Evolutionary conservation across 2,113 vertebrate species (phyloP), one percentile per base, ranked within the genome.

Genomic region (Rana temporaria): DNA sequence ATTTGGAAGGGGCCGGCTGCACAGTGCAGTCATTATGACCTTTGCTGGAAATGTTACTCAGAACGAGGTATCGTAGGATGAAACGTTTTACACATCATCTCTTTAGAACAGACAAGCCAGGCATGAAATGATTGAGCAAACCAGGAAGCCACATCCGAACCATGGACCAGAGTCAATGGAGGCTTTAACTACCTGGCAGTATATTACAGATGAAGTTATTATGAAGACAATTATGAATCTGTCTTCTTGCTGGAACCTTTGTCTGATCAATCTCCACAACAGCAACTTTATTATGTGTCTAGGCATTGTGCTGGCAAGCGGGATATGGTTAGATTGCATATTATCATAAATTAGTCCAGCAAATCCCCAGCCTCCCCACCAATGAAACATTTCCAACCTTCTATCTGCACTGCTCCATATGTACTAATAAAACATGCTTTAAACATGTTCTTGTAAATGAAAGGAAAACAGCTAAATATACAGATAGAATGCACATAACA

Each of bases 11-110:
- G 60, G 9, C 32, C 53, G 57, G 17, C 48, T 81, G 56, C 34
- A 53, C 69, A 19, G 79, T 60, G 79, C 52, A 81, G 56, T 74
- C 70, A 74, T 82, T 82, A 82, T 67, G 60, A 82, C 80, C 80
- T 42, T 60, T 38, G 80, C 48, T 65, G 80, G 70, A 74, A 74
- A 74, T 42, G 59, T 65, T 72, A 73, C 69, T 32, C 38, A 32
- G 69, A 56, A 59, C 55, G 42, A 66, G 42, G n/a, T n/a, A 70
- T 56, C 60, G 55, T 72, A 65, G 32, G 67, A 65, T n/a, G 62
- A 52, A 67, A 38, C 63, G 64, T 74, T 74, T 82, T 74, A 82
- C 68, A 24, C 59, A 68, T 59, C 69, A 73, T 72, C 69, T 30
- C 79, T 64, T 42, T 52, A 73, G 70, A 82, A 74, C 62, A 55